Base-by-base conservation (phyloP, 2,113 vertebrate genomes). In the Chionis minor region DNA sequence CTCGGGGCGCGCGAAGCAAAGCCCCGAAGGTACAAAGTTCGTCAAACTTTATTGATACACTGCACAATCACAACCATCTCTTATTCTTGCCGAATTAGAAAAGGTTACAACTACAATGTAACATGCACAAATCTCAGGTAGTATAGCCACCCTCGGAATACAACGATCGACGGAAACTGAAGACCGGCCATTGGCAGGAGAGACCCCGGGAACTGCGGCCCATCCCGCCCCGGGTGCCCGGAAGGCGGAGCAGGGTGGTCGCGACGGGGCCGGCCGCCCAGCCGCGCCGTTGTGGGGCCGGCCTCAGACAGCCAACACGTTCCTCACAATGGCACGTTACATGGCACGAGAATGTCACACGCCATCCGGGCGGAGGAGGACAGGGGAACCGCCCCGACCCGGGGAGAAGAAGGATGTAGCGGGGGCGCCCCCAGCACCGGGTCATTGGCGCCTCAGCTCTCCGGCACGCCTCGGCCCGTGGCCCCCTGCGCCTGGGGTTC, bases 1-100 rank as follows among this genome's bases (percentile, higher is more conserved):
- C n/a, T n/a, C n/a, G n/a, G 65, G 65, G 23, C 79, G 90, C 66
- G 44, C 33, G 78, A 97, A 98, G 98, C 97, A 92, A 98, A 93
- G 91, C 97, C 97, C 98, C 92, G 90, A 97, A 96, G 95, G 97
- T 98, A 99, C 98, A 99, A 99, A 99, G 98, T 98, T 98, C 97
- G 98, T 97, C 86, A 96, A 98, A 98, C 98, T 98, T 99, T 98
- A 98, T 99, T 99, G 98, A 94, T 98, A 98, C 98, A 99, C 98
- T 98, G 98, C 98, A 98, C 98, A 98, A 98, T 98, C 98, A 98
- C 98, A 98, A 98, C 98, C 98, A 98, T 98, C 98, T 98, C 97
- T 95, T 98, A 98, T 98, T 98, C 98, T 98, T 98, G 98, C 97
- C 98, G 98, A 98, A 98, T 98, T 99, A 98, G 98, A 98, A 99